A percentile compares a stretch with the other conserved stretches of the same genome.
These are phyloP conservation scores for Trichechus manatus DNA, from an alignment of 2,113 vertebrate species.

Conservation along the genomic window DNA sequence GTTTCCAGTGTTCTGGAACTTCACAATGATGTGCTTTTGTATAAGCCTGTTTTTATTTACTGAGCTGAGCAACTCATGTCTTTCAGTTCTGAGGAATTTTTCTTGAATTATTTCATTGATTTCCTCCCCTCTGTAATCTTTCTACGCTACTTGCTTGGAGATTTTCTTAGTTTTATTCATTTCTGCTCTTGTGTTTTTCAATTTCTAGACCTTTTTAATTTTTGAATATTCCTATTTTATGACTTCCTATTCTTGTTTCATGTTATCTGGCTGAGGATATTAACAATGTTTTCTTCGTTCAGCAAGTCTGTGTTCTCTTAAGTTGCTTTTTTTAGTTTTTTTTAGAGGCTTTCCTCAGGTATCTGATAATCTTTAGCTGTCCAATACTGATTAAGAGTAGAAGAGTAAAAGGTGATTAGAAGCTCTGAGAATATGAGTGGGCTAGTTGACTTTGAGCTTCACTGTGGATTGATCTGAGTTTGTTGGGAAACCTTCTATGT, in stretches of 20 bases:
- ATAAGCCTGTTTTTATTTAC: background rate
- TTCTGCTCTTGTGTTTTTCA: background rate
- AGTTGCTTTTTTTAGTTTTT: background rate
- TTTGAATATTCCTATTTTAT: background rate
- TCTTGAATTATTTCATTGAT: background rate
- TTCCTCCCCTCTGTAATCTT: background rate
- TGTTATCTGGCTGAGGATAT: background rate
- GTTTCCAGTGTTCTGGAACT: background rate
- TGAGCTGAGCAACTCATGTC: background rate
- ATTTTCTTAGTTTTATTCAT: background rate
- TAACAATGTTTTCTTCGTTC: background rate
- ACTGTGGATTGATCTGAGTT: background rate
- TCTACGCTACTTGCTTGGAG: background rate
- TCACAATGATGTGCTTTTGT: background rate
- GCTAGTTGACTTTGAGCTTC: background rate
- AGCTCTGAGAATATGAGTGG: background rate
- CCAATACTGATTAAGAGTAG: too few species aligned
- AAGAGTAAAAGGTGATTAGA: background rate
- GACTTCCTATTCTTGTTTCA: background rate
- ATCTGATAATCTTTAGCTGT: too few species aligned
- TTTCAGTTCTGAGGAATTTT: background rate
- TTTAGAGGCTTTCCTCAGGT: background rate
- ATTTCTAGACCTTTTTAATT: background rate
- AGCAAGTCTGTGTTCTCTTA: background rate
- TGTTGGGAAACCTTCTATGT: background rate